Evolutionary conservation across 2,888 invertebrate species (phyloP).

Genomic region (Exocentrus adspersus): DNA sequence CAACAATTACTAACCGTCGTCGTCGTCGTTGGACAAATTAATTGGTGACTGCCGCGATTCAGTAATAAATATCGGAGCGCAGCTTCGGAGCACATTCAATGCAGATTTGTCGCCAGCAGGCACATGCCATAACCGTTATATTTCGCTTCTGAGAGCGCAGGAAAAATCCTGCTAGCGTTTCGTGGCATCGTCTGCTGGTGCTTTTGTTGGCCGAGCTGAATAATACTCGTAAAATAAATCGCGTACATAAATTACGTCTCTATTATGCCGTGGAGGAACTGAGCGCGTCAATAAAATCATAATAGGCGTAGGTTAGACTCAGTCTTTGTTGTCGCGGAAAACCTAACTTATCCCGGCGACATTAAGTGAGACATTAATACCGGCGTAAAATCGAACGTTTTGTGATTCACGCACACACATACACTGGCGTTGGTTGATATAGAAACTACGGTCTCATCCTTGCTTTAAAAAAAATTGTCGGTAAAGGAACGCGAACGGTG

Average conservation of each 20-base stretch:
- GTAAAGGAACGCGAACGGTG: too few species aligned
- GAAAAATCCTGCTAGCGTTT: too few species aligned
- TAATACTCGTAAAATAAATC: too few species aligned
- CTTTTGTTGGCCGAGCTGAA: too few species aligned
- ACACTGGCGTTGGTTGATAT: too few species aligned
- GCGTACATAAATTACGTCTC: slow-evolving; percentile 20
- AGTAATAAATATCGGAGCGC: slow-evolving; percentile 53
- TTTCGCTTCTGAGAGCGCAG: slow-evolving; percentile 49
- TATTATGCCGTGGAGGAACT: slow-evolving; percentile 22
- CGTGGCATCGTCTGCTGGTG: too few species aligned
- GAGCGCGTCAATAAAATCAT: slow-evolving; percentile 20
- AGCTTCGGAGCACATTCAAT: slow-evolving; percentile 53
- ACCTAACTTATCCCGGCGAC: slow-evolving; percentile 23
- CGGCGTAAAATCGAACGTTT: slow-evolving; percentile 7
- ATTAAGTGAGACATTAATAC: slow-evolving; percentile 27
- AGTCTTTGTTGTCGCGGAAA: neutral
- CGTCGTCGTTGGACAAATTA: slow-evolving; percentile 61
- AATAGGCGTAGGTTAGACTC: slow-evolving; percentile 23
- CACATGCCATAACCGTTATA: slow-evolving; percentile 58
- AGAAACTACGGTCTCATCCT: too few species aligned
- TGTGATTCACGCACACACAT: too few species aligned
- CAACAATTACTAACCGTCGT: slow-evolving; percentile 57
- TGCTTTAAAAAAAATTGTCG: too few species aligned
- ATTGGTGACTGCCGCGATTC: slow-evolving; percentile 59
- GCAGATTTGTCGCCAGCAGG: slow-evolving; percentile 55